A percentile compares a stretch with the other conserved stretches of the same genome.
These are phyloP conservation scores for Nymphalis io DNA, from an alignment of 1,140 invertebrate genomes.

Conservation along the genomic window DNA sequence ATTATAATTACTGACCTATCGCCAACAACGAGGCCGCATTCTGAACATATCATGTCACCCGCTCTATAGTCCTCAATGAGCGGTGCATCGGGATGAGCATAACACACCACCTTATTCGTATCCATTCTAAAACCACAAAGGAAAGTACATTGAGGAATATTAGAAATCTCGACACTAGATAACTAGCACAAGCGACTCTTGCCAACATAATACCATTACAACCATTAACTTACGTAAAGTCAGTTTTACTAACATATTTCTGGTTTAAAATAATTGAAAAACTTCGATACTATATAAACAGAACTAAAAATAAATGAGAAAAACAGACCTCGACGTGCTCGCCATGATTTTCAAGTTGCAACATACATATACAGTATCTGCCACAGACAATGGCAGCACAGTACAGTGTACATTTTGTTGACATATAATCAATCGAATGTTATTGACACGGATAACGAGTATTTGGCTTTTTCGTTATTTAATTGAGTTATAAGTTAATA, in stretches of 20 bases:
- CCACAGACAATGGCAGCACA: neutral
- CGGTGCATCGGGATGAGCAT: constrained; percentile 96
- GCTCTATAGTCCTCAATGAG: constrained; percentile 99
- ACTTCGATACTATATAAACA: constrained; percentile 45
- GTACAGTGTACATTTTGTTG: neutral
- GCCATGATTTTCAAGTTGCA: constrained; percentile 72
- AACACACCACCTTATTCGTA: constrained; percentile 92
- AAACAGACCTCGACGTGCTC: constrained; percentile 81
- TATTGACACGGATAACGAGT: neutral
- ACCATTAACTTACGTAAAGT: constrained; percentile 55
- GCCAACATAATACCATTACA: constrained; percentile 21
- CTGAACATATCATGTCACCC: constrained; percentile 99
- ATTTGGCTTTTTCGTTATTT: neutral
- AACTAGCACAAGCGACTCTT: constrained; percentile 27
- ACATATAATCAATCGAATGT: neutral
- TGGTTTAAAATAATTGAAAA: constrained; percentile 40
- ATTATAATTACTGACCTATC: constrained; percentile 87
- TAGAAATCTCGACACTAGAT: constrained; percentile 44
- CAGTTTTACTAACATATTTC: constrained; percentile 51
- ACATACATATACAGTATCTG: constrained; percentile 45
- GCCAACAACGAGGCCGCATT: constrained; percentile 99
- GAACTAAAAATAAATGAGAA: constrained; percentile 66
- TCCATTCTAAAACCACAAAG: constrained; percentile 82
- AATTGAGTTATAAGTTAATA: neutral
- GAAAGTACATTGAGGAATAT: constrained; percentile 44